Evolutionary conservation across 53 echinoderm and acorn worm species (phyloP), one percentile per base, ranked within the genome.

Genomic region (Echinometra lucunter): DNA sequence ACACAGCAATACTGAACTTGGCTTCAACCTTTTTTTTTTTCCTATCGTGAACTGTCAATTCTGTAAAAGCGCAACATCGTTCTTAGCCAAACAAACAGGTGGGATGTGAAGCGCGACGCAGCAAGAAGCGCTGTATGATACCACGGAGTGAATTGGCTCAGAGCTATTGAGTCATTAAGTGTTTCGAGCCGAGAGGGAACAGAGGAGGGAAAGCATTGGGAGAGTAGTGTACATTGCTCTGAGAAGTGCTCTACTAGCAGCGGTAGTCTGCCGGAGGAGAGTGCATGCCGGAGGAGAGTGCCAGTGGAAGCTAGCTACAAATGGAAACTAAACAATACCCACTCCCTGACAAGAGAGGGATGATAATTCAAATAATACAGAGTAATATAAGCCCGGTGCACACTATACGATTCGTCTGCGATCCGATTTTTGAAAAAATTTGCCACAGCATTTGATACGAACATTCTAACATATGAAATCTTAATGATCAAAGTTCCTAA

Each of bases 71-170:
- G 37, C 90, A 58, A 58, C 90, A 57, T 90, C 63, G 23, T 90
- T 91, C 69, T 67, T 91, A 44, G 58, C 69, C 70, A 45, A 91
- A 91, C 91, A 66, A 91, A 91, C 91, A 91, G 91, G 91, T 69
- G 91, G 45, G 91, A 42, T 19, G 58, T 90, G 45, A 90, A 63
- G 58, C 58, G 37, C 63, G 25, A 90, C 58, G 90, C 58, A 38
- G 90, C 42, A 38, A 30, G 25, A n/a, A 90, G 58, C n/a, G 37
- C 90, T 58, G 60, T 90, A 63, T 42, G 38, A 57, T 90, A 63
- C 38, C 60, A 6, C 21, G 49, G 37, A 90, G 90, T 90, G 90
- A 90, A 90, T 90, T 58, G 90, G 58, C 90, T 90, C 90, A 57
- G 45, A 90, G 58, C 38, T 37, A 37, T 90, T 12, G 49, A 90